phyloP scores from a whole-genome alignment of 1,140 invertebrate species.

The Sesamia nonagrioides region DNA sequence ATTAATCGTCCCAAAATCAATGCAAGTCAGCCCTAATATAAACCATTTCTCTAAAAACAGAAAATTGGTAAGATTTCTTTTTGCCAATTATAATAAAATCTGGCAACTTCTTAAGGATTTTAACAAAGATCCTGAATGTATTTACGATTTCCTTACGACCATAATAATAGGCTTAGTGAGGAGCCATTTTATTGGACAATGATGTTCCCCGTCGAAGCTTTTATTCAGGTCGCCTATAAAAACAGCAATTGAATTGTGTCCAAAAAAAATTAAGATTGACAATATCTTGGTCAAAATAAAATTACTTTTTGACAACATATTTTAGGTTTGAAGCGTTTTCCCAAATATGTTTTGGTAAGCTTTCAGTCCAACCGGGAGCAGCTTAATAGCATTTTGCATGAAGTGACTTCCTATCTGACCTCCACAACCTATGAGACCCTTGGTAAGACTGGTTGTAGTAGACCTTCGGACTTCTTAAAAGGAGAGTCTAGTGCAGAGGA shows the following conservation, averaged over 20 bases:
- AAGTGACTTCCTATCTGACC: too few relatives aligned
- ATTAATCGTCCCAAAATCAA: too few relatives aligned
- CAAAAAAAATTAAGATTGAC: neutral
- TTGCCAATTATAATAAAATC: slow-evolving; percentile 25
- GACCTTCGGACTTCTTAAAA: too few relatives aligned
- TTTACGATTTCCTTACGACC: slow-evolving; percentile 69
- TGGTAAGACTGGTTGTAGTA: too few relatives aligned
- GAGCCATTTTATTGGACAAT: slow-evolving; percentile 57
- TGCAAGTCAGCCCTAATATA: neutral
- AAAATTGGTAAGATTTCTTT: neutral
- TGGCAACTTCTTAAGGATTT: slow-evolving; percentile 21
- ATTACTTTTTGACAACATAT: neutral
- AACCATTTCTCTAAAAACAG: neutral
- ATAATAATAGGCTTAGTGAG: slow-evolving; percentile 64
- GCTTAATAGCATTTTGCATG: too few relatives aligned
- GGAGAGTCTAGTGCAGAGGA: too few relatives aligned
- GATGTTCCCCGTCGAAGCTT: slow-evolving; percentile 6
- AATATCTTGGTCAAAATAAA: neutral
- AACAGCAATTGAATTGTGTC: slow-evolving; percentile 8
- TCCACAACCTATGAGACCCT: too few relatives aligned
- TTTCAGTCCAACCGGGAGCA: too few relatives aligned
- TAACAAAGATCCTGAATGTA: slow-evolving; percentile 67
- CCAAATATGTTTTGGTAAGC: too few relatives aligned
- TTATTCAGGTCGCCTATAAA: slow-evolving; percentile 26
- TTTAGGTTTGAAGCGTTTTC: neutral